A percentile compares a stretch with the other conserved stretches of the same genome.
These are phyloP conservation scores for Chloroceryle amazona DNA, from an alignment of 2,797 vertebrate genomes.

Conservation along the genomic window DNA sequence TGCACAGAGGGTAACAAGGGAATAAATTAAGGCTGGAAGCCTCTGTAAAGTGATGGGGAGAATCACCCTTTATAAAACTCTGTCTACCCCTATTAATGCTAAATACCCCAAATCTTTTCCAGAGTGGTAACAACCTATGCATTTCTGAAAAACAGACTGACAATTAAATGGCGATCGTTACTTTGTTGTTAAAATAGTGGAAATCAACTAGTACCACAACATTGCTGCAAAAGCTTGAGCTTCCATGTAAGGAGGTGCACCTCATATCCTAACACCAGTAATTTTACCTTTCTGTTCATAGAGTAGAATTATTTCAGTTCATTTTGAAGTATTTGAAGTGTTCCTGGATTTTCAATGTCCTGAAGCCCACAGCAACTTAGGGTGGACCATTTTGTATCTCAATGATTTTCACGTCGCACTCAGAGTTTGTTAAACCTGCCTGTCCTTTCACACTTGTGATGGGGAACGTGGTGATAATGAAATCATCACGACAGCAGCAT, in stretches of 20 bases:
- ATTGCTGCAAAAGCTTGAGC: neutral
- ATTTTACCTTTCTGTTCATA: neutral
- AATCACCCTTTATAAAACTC: neutral
- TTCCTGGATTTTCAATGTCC: neutral
- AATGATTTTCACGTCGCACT: conserved; percentile 11
- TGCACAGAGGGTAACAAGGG: neutral
- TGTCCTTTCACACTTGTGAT: conserved; percentile 52
- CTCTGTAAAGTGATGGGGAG: neutral
- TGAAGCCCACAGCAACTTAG: neutral
- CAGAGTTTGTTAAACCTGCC: neutral
- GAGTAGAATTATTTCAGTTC: neutral
- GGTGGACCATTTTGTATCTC: neutral
- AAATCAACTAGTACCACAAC: neutral
- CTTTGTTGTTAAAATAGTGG: neutral
- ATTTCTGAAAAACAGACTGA: neutral
- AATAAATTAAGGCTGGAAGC: too few species aligned
- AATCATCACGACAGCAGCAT: conserved; percentile 14
- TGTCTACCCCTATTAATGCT: neutral
- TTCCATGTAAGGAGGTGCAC: neutral
- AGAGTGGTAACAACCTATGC: neutral
- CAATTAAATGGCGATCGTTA: neutral
- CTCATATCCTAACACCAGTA: neutral
- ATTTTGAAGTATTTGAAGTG: neutral
- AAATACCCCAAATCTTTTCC: neutral
- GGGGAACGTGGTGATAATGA: conserved; percentile 46